phyloP scores from a whole-genome alignment of 1,140 invertebrate species.

The Oryzaephilus surinamensis region DNA sequence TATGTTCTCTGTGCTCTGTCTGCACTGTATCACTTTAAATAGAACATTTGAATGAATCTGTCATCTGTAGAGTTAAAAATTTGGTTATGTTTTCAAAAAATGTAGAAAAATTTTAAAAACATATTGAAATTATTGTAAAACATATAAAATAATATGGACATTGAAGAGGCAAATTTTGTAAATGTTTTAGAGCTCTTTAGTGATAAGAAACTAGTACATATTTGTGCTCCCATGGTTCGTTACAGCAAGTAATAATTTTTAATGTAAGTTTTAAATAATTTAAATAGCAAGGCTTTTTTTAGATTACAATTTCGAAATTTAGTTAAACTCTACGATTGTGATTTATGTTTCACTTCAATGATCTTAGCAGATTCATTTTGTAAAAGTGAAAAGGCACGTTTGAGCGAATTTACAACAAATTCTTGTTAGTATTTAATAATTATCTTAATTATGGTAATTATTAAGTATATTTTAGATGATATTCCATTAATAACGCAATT shows the following conservation, averaged over 20 bases:
- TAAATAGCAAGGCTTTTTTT: conserved; percentile 9
- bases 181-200: no score
- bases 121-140: no score
- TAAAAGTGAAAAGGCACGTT: conserved; percentile 74
- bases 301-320: conserved; percentile 76
- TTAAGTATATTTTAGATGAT: conserved; percentile 45
- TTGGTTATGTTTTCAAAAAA: no score
- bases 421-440: conserved; percentile 34
- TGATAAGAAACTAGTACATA: no score
- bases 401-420: conserved; percentile 80
- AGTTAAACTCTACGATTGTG: conserved; percentile 74
- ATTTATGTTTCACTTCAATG: conserved; percentile 93
- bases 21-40: no score
- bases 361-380: conserved; percentile 90
- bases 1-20: no score
- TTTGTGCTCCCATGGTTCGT: conserved; percentile 94
- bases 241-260: conserved; percentile 71
- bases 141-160: no score
- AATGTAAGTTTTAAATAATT: conserved; percentile 4
- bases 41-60: no score
- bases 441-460: background rate
- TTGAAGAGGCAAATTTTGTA: no score
- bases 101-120: no score
- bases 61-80: no score
- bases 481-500: conserved; percentile 87